Conservation (phyloP, 2,888 invertebrate species). For the Drosophila demipolita region DNA sequence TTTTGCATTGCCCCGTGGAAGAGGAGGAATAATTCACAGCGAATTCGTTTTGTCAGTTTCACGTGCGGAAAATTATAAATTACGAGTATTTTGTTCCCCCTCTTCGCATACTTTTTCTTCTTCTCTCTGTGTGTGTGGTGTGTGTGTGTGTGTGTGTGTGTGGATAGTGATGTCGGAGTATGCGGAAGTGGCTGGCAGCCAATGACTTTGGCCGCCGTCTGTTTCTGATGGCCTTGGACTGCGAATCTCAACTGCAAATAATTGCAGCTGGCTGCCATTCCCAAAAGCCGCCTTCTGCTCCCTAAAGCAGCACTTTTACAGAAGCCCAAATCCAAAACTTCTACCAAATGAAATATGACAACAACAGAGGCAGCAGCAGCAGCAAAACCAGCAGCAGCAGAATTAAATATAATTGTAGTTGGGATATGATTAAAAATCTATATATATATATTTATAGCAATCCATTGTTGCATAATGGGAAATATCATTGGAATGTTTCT, state of each 20-base stretch:
- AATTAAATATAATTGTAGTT: conserved; percentile 6
- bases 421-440: neutral
- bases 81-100: conserved; percentile 50
- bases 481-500: neutral
- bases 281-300: conserved; percentile 7
- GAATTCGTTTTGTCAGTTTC: conserved; percentile 71
- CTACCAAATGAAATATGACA: conserved; percentile 13
- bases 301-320: conserved; percentile 1
- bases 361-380: neutral
- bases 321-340: conserved; percentile 14
- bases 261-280: conserved; percentile 67
- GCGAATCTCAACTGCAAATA: conserved; percentile 69
- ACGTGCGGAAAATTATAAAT: conserved; percentile 80
- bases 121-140: neutral
- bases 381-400: neutral
- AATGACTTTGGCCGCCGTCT: conserved; percentile 64
- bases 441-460: neutral
- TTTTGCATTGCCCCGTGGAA: conserved; percentile 46
- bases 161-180: conserved; percentile 10
- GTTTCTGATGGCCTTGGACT: conserved; percentile 76
- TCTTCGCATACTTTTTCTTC: neutral
- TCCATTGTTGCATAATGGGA: neutral
- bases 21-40: conserved; percentile 22
- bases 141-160: conserved; percentile 14
- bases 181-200: conserved; percentile 50